Percentiles rank a stretch among this genome's conserved stretches.
Evolutionary conservation across 2,888 invertebrate genomes (phyloP).

Genomic region (Homarus gammarus): DNA sequence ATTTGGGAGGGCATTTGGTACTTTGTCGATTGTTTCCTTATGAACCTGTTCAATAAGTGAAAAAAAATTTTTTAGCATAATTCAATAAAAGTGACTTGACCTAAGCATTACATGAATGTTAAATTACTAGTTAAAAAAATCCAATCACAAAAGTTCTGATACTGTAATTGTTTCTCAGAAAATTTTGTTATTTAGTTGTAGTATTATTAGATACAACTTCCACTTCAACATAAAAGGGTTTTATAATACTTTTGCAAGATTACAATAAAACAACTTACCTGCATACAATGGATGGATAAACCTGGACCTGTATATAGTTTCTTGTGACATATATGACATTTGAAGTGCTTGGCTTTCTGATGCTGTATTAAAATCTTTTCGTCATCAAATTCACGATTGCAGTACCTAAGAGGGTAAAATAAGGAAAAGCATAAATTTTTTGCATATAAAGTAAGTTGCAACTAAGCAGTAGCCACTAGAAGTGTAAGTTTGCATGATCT

Average conservation of each 20-base stretch:
- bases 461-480: neutral
- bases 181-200: too few species aligned
- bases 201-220: too few species aligned
- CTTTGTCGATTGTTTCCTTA: conserved; percentile 99
- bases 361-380: conserved; percentile 99
- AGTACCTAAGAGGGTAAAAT: conserved; percentile 88
- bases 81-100: too few species aligned
- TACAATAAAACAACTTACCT: conserved; percentile 86
- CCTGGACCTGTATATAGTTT: conserved; percentile 99
- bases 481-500: too few species aligned
- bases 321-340: conserved; percentile 99
- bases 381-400: conserved; percentile 99
- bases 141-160: too few species aligned
- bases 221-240: too few species aligned
- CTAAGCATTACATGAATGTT: too few species aligned
- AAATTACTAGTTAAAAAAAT: too few species aligned
- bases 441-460: neutral
- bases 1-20: conserved; percentile 98
- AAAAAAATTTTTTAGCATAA: too few species aligned
- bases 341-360: conserved; percentile 99
- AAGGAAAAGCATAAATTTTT: neutral
- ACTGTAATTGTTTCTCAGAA: too few species aligned
- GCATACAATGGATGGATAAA: conserved; percentile 99
- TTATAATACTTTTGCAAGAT: too few species aligned
- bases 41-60: conserved; percentile 88